phyloP scores from a whole-genome alignment of 2,888 invertebrate genomes.

The Scaptomyza parva region DNA sequence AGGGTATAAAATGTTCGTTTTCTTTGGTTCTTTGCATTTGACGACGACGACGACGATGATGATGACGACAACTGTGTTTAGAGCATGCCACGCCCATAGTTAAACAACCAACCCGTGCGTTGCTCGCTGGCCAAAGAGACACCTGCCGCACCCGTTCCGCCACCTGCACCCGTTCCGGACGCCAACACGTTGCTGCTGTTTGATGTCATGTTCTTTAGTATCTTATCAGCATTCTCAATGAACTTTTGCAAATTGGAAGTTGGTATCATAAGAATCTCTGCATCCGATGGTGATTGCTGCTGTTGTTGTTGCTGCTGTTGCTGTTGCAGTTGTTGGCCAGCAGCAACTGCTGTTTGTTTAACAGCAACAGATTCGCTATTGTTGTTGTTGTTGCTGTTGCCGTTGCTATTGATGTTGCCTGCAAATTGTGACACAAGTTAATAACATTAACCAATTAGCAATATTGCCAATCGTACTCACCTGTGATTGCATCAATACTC shows the following conservation, averaged over 20 bases:
- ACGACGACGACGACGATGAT: too few species aligned
- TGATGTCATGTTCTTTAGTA: slow-evolving; percentile 81
- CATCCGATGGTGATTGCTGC: slow-evolving; percentile 64
- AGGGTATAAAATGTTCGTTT: neutral
- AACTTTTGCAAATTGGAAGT: slow-evolving; percentile 83
- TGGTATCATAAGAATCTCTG: slow-evolving; percentile 81
- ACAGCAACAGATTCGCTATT: slow-evolving; percentile 52
- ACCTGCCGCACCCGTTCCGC: slow-evolving; percentile 9
- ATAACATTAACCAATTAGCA: slow-evolving; percentile 21
- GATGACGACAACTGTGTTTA: slow-evolving; percentile 18
- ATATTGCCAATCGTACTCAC: slow-evolving; percentile 55
- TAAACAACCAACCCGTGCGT: slow-evolving; percentile 52
- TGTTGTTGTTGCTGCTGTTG: slow-evolving; percentile 38
- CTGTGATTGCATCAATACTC: slow-evolving; percentile 73
- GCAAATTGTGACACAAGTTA: slow-evolving; percentile 14
- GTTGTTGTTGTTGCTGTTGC: slow-evolving; percentile 61
- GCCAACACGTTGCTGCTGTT: slow-evolving; percentile 48
- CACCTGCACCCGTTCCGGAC: slow-evolving; percentile 28
- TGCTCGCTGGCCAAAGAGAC: slow-evolving; percentile 52
- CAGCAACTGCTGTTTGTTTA: slow-evolving; percentile 44
- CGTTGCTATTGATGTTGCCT: slow-evolving; percentile 78
- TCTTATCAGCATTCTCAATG: slow-evolving; percentile 83
- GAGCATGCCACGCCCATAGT: slow-evolving; percentile 26
- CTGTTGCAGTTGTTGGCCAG: slow-evolving; percentile 44
- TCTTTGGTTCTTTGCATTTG: neutral